These are phyloP conservation scores for Octodonta nipae DNA, from an alignment of 2,888 invertebrate species.

Conservation along the genomic window DNA sequence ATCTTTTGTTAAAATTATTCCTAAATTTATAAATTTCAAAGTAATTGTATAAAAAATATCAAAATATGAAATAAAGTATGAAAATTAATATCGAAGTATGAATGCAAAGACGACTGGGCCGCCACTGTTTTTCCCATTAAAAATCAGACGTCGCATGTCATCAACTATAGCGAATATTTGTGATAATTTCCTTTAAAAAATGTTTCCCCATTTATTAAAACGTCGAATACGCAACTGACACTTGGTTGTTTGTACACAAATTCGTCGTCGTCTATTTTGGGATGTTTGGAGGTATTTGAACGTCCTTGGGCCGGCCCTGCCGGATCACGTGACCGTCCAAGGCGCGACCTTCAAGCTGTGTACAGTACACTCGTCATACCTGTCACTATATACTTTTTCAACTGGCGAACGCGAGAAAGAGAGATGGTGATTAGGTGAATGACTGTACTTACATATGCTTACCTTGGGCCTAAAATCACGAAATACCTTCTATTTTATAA, in stretches of 20 bases:
- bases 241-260: not conserved
- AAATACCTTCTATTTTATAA: constrained; percentile 24
- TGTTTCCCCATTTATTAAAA: constrained; percentile 3
- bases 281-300: constrained; percentile 12
- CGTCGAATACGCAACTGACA: constrained; percentile 3
- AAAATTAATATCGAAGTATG: too few relatives aligned
- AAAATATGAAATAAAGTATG: too few relatives aligned
- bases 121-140: too few relatives aligned
- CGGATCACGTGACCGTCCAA: constrained; percentile 38
- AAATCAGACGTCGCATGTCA: not conserved
- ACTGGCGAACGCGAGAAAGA: constrained; percentile 5
- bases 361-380: constrained; percentile 33
- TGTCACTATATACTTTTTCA: constrained; percentile 24
- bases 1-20: too few relatives aligned
- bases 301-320: constrained; percentile 28
- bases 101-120: too few relatives aligned
- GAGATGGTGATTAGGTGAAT: constrained; percentile 25
- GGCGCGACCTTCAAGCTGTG: constrained; percentile 40
- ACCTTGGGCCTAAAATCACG: constrained; percentile 29
- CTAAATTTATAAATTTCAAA: too few relatives aligned
- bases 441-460: constrained; percentile 27
- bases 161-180: too few relatives aligned
- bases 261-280: constrained; percentile 8
- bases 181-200: too few relatives aligned
- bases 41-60: too few relatives aligned